phyloP scores from a whole-genome alignment of 2,888 invertebrate species.

The Scelioninae gen. 2 region DNA sequence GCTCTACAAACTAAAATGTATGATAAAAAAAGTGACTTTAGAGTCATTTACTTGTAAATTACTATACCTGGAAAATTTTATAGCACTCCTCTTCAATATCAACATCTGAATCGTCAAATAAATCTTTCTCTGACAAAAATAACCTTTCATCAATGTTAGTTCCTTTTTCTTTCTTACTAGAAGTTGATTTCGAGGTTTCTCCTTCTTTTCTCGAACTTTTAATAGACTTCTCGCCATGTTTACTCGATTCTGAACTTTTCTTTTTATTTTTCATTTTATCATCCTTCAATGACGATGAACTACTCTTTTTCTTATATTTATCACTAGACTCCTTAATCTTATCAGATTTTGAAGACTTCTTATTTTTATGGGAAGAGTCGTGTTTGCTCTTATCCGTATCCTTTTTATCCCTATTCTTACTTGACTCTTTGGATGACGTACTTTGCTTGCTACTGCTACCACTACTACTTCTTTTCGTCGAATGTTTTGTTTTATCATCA shows the following conservation, averaged over 20 bases:
- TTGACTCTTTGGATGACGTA: constrained; percentile 60
- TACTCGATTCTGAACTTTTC: constrained; percentile 51
- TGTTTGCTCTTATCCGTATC: constrained; percentile 61
- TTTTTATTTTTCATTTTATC: constrained; percentile 49
- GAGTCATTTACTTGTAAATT: too few species aligned
- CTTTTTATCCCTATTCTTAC: constrained; percentile 57
- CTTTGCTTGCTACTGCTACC: constrained; percentile 61
- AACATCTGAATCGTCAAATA: constrained; percentile 79
- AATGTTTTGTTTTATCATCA: constrained; percentile 67
- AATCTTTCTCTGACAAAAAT: constrained; percentile 67
- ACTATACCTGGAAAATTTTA: constrained; percentile 89
- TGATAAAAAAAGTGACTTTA: too few species aligned
- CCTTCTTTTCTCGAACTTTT: constrained; percentile 64
- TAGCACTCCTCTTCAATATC: constrained; percentile 89
- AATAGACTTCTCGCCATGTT: constrained; percentile 58
- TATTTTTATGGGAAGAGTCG: constrained; percentile 67
- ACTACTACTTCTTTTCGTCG: constrained; percentile 62
- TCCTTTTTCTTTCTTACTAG: constrained; percentile 63
- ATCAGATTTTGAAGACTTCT: constrained; percentile 49
- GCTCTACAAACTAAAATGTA: too few species aligned
- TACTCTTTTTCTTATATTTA: constrained; percentile 63
- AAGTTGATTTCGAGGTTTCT: constrained; percentile 64
- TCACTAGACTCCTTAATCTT: constrained; percentile 65
- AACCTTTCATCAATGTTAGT: constrained; percentile 62
- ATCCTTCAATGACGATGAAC: constrained; percentile 41